phyloP scores from a whole-genome alignment of 1,140 invertebrate genomes.

The Tribolium castaneum region DNA sequence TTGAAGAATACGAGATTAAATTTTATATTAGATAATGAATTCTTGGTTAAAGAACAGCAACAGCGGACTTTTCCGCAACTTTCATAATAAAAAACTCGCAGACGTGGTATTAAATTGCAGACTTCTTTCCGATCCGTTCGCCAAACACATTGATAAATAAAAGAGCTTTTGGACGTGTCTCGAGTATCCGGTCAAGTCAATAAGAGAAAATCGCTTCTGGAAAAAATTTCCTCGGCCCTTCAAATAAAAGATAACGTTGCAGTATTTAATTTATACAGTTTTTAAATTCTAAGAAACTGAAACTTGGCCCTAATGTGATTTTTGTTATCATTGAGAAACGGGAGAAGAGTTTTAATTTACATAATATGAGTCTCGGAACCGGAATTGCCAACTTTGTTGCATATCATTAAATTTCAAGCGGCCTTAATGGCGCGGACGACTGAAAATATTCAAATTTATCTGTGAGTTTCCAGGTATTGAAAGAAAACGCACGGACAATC shows the following conservation, averaged over 20 bases:
- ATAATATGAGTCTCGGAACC: not conserved
- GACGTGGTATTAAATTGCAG: too few species aligned
- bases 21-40: too few species aligned
- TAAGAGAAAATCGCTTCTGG: not conserved
- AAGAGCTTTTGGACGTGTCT: not conserved
- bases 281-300: not conserved
- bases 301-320: not conserved
- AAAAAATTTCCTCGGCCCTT: not conserved
- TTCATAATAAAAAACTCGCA: too few species aligned
- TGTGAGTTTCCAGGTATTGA: not conserved
- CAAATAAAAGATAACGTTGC: not conserved
- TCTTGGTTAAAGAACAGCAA: too few species aligned
- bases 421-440: not conserved
- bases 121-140: too few species aligned
- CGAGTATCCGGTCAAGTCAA: constrained; percentile 9
- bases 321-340: constrained; percentile 4
- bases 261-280: not conserved
- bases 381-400: constrained; percentile 12
- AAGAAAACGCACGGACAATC: too few species aligned
- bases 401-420: not conserved
- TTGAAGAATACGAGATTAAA: too few species aligned
- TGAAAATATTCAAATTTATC: not conserved
- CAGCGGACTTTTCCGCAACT: too few species aligned
- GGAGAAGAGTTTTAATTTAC: not conserved
- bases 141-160: constrained; percentile 4